These are phyloP conservation scores for Zoanthus solanderi DNA, from an alignment of 92 coral and sea anemone species.

Conservation along the genomic window DNA sequence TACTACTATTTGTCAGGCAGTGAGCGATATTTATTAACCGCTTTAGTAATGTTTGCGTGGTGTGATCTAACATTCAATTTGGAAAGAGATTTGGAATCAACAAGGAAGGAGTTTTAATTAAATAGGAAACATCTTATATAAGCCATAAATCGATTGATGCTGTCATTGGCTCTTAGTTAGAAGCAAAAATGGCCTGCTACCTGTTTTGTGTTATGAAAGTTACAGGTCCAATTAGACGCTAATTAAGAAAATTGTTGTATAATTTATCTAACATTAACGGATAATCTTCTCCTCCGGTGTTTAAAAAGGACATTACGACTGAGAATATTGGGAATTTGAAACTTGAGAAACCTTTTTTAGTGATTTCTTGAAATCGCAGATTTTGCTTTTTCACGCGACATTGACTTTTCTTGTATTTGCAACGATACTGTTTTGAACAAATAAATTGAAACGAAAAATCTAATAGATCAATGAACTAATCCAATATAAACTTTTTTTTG, in stretches of 20 bases:
- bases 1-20: neutral
- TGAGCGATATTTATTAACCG: conserved; percentile 18
- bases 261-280: conserved; percentile 27
- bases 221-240: neutral
- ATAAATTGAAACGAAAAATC: neutral
- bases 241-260: conserved; percentile 1
- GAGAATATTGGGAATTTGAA: neutral
- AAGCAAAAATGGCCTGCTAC: conserved; percentile 6
- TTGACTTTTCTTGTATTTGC: neutral
- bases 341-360: neutral
- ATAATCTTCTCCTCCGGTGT: conserved; percentile 6
- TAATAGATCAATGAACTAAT: neutral
- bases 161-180: conserved; percentile 9
- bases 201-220: conserved; percentile 18
- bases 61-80: conserved; percentile 17
- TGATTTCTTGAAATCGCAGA: neutral
- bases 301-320: neutral
- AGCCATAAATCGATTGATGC: neutral
- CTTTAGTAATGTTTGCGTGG: conserved; percentile 26
- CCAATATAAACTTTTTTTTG: neutral
- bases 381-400: neutral
- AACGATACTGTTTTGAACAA: neutral
- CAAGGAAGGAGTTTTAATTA: neutral
- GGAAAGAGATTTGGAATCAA: neutral
- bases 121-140: conserved; percentile 29